Base-by-base conservation (phyloP, 2,797 vertebrate genomes). In the Mormyrus proboscirostris region DNA sequence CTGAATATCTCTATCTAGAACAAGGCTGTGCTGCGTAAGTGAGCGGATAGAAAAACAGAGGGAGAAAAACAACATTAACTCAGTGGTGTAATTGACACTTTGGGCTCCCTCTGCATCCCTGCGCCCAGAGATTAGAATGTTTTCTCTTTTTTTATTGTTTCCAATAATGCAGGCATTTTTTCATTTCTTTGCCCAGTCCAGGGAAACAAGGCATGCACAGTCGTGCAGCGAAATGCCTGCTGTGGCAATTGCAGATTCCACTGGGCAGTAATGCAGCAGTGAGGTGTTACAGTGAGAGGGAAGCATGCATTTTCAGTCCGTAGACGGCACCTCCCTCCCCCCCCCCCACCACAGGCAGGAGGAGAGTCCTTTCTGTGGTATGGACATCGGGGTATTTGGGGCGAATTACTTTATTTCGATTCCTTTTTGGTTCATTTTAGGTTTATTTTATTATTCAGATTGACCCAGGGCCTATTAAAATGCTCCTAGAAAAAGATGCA, bases 1-100 rank as follows among this genome's bases (percentile, higher is more conserved):
- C 97, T 97, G 98, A 99, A 99, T 99, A 98, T 99, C 98, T 99
- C 98, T 99, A 99, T 99, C 97, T 96, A 97, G 97, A 98, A 98
- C 97, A 98, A 96, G 96, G 97, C 97, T 96, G 95, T 95, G 96
- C 95, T 95, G 95, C 97, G 96, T 97, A 98, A 99, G 98, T 97
- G 97, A 97, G 95, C 33, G 94, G 92, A 93, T 95, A 93, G 95
- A 92, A 88, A 90, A 88, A 62, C 59, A 86, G 79, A 44, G n/a
- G 84, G 62, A 86, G 86, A 86, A 90, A 88, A 89, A 89, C 84
- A 87, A 87, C 88, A 90, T 94, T 95, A 95, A 93, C 94, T 94
- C 93, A 90, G 89, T 93, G 93, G 93, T 94, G 94, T 95, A 95
- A 95, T 95, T 94, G 94, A 94, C 94, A 94, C 95, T 95, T 94